Percentiles rank a stretch among this genome's conserved stretches.
These are phyloP conservation scores for Chromis chromis DNA, from an alignment of 2,797 vertebrate species.

Conservation along the genomic window DNA sequence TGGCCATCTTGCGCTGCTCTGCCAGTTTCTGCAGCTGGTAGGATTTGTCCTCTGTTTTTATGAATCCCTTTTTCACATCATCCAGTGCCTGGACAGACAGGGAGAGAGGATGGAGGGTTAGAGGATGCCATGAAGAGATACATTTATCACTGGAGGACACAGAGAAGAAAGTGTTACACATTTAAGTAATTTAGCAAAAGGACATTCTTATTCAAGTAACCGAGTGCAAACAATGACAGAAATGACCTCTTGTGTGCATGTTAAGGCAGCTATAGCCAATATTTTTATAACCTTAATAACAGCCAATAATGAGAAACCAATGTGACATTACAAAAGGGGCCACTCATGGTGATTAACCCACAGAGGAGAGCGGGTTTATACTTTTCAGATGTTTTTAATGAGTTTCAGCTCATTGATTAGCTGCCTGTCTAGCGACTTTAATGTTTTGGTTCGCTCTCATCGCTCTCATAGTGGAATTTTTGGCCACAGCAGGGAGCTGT, in stretches of 20 bases:
- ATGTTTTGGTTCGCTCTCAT: not conserved
- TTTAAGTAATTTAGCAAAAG: not conserved
- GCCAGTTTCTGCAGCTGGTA: slow-evolving; percentile 97
- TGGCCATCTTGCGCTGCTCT: slow-evolving; percentile 98
- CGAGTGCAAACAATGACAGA: not conserved
- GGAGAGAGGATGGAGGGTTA: not conserved
- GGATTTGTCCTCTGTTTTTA: slow-evolving; percentile 96
- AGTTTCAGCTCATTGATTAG: not conserved
- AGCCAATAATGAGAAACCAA: not conserved
- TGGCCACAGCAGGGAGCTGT: slow-evolving; percentile 3
- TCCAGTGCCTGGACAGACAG: slow-evolving; percentile 85
- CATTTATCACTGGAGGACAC: slow-evolving; percentile 29
- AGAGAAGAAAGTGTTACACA: slow-evolving; percentile 27
- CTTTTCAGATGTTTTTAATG: not conserved
- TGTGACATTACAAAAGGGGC: not conserved
- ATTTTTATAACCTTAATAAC: not conserved
- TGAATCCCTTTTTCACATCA: slow-evolving; percentile 97
- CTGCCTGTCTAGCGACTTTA: not conserved
- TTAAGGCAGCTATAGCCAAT: not conserved
- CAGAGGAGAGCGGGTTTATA: no score
- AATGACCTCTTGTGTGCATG: not conserved
- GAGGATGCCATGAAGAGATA: slow-evolving; percentile 32
- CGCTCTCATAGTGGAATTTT: not conserved
- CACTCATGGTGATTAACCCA: not conserved
- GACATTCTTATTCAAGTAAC: not conserved